These are phyloP conservation scores for Elephas maximus DNA, from an alignment of 2,113 vertebrate species.

Conservation along the genomic window DNA sequence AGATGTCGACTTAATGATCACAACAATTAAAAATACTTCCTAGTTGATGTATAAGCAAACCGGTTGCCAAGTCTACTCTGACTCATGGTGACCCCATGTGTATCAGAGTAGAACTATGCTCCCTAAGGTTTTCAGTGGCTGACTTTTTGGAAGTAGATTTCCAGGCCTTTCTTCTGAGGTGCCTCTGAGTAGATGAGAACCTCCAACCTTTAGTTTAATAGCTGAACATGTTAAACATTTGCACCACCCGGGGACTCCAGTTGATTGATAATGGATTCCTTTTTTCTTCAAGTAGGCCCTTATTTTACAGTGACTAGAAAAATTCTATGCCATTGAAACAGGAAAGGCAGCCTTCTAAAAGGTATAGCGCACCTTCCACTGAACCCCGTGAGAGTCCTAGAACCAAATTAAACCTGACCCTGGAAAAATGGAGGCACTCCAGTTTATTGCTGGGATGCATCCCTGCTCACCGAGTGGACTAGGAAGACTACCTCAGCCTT, in stretches of 20 bases:
- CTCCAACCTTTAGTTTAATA: neutral
- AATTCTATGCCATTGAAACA: neutral
- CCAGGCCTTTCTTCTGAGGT: neutral
- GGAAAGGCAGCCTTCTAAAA: slow-evolving; percentile 32
- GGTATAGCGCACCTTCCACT: neutral
- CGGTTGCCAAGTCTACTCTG: neutral
- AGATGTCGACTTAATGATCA: neutral
- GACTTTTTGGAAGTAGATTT: neutral
- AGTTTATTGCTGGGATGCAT: neutral
- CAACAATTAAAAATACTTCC: neutral
- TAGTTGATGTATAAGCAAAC: neutral
- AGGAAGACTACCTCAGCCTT: neutral
- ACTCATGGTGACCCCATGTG: neutral
- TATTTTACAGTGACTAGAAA: neutral
- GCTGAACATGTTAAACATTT: neutral
- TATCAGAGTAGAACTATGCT: neutral
- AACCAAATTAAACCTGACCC: neutral
- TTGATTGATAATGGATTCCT: neutral
- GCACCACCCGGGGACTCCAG: neutral
- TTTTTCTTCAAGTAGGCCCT: neutral
- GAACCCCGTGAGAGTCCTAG: neutral
- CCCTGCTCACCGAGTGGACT: neutral
- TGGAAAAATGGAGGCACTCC: neutral
- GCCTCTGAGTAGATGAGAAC: neutral
- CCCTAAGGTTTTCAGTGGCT: no score